Percentiles rank a stretch among this genome's conserved stretches.
phyloP scores from a whole-genome alignment of 2,797 vertebrate genomes.

The Prionace glauca region DNA sequence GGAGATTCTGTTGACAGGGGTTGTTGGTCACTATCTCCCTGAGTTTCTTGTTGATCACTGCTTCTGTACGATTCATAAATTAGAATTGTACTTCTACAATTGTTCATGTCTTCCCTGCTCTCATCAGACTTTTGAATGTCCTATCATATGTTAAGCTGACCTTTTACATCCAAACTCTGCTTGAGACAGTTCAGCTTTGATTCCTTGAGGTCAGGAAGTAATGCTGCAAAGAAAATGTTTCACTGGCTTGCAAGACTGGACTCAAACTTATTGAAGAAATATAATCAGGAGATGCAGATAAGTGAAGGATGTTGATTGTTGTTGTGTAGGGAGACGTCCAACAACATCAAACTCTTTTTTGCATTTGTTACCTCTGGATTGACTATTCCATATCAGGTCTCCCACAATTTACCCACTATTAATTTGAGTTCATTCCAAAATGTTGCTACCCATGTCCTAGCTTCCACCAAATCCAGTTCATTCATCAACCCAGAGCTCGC shows the following conservation, averaged over 20 bases:
- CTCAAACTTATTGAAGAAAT: background rate
- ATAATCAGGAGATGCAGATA: background rate
- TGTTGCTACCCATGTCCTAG: background rate
- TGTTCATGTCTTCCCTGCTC: background rate
- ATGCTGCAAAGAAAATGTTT: background rate
- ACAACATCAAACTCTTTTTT: background rate
- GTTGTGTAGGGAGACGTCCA: background rate
- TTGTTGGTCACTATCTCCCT: background rate
- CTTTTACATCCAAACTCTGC: background rate
- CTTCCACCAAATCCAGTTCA: background rate
- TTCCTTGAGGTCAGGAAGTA: background rate
- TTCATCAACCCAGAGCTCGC: background rate
- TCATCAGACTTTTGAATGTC: too few species aligned
- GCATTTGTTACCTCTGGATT: background rate
- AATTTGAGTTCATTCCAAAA: background rate
- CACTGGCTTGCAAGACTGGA: background rate
- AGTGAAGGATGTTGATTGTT: background rate
- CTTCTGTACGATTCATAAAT: background rate
- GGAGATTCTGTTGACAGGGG: background rate
- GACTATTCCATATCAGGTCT: background rate
- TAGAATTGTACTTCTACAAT: background rate
- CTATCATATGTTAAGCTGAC: too few species aligned
- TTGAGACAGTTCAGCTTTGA: background rate
- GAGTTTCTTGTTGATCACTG: background rate
- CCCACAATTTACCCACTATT: background rate